A percentile compares a stretch with the other conserved stretches of the same genome.
Evolutionary conservation across 2,113 vertebrate species (phyloP).

Genomic region (Aspiorhynchus laticeps): DNA sequence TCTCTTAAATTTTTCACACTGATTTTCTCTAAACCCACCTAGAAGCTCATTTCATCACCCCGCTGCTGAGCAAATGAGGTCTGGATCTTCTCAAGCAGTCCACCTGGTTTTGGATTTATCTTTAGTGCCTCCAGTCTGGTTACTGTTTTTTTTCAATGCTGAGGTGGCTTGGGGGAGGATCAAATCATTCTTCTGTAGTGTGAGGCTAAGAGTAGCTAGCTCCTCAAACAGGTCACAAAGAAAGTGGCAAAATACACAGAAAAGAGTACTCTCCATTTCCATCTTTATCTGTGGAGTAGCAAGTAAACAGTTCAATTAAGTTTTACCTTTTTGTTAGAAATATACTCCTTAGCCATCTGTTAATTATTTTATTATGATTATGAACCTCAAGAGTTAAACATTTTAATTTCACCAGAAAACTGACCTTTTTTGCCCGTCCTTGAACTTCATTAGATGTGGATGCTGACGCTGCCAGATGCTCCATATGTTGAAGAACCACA

Average conservation of each 20-base stretch:
- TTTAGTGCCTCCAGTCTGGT: slow-evolving; percentile 44
- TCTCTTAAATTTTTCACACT: no score
- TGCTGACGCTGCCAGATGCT: background rate
- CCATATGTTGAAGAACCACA: background rate
- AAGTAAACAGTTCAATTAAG: no score
- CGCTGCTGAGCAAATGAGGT: slow-evolving; percentile 48
- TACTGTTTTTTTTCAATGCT: slow-evolving; percentile 36
- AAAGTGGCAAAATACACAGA: no score
- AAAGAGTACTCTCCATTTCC: no score
- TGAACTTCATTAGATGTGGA: background rate
- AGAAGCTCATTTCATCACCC: background rate
- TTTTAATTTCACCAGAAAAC: background rate
- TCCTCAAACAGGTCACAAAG: no score
- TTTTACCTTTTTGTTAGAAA: no score
- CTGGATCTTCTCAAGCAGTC: slow-evolving; percentile 50
- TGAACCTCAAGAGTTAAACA: no score
- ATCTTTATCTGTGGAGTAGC: no score
- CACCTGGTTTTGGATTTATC: slow-evolving; percentile 40
- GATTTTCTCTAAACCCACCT: background rate
- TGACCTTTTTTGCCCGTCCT: background rate
- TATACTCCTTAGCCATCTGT: no score
- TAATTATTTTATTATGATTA: no score
- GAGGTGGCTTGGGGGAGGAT: slow-evolving; percentile 27
- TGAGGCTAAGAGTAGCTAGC: no score
- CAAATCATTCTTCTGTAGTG: no score